phyloP scores from a whole-genome alignment of 2,113 vertebrate genomes.

The Pluvianellus socialis region DNA sequence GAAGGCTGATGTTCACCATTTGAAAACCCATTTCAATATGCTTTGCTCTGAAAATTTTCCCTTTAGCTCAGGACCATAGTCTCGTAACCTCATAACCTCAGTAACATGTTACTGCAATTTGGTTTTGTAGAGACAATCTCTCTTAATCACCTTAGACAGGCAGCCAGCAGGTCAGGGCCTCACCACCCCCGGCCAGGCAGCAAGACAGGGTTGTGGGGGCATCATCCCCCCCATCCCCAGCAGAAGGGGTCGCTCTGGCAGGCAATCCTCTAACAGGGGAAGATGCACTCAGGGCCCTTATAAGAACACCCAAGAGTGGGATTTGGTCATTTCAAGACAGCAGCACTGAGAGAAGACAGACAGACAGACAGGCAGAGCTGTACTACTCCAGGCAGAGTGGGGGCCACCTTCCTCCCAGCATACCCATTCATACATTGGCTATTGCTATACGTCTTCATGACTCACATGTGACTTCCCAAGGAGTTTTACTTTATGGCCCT shows the following conservation, averaged over 20 bases:
- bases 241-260: neutral
- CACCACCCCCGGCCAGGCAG: neutral
- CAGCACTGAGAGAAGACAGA: neutral
- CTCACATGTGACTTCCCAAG: neutral
- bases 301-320: neutral
- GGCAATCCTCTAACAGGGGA: neutral
- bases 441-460: neutral
- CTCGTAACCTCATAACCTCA: neutral
- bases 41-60: neutral
- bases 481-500: neutral
- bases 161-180: neutral
- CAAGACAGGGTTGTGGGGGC: neutral
- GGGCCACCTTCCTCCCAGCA: neutral
- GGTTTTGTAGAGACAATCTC: neutral
- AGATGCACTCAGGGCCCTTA: neutral
- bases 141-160: neutral
- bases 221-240: neutral
- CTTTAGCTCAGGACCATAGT: neutral
- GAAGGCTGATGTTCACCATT: neutral
- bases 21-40: neutral
- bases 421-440: neutral
- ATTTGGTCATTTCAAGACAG: neutral
- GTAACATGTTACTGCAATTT: neutral
- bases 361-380: neutral
- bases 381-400: neutral